A percentile compares a stretch with the other conserved stretches of the same genome.
Evolutionary conservation across 2,888 invertebrate species (phyloP).

Genomic region (Adelphocoris suturalis): DNA sequence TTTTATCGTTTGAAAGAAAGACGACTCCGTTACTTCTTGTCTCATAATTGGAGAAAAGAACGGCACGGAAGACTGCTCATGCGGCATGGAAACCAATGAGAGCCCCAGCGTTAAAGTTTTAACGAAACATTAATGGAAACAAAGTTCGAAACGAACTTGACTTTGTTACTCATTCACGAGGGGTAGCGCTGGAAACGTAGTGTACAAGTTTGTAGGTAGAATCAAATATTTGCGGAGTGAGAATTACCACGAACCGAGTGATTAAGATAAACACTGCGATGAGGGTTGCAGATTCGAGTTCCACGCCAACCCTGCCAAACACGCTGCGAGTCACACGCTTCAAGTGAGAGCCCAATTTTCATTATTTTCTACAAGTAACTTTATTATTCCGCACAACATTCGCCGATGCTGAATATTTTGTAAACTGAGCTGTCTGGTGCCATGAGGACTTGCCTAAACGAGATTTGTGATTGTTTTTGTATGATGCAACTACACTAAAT

Average conservation of each 20-base stretch:
- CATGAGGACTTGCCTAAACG: too few species aligned
- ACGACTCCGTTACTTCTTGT: neutral
- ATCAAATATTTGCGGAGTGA: conserved; percentile 66
- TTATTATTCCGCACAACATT: neutral
- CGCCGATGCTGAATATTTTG: too few species aligned
- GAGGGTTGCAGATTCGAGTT: conserved; percentile 53
- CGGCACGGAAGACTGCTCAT: conserved; percentile 14
- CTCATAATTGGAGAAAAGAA: neutral
- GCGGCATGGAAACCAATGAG: conserved; percentile 49
- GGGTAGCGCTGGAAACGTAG: conserved; percentile 45
- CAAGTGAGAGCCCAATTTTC: neutral
- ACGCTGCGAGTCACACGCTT: neutral
- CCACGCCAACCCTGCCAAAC: conserved; percentile 26
- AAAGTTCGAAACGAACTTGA: conserved; percentile 68
- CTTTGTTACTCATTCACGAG: conserved; percentile 67
- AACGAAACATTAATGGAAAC: conserved; percentile 69
- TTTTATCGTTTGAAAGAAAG: neutral
- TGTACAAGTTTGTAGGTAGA: conserved; percentile 53
- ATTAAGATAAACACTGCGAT: conserved; percentile 64
- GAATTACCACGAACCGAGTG: conserved; percentile 60
- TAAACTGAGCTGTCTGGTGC: too few species aligned
- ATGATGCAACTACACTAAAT: too few species aligned
- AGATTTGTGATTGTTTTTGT: too few species aligned
- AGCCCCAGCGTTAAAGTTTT: conserved; percentile 43
- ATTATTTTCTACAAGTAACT: neutral